Evolutionary conservation across 2,113 vertebrate genomes (phyloP), one percentile per base, ranked within the genome.

Genomic region (Diphyllodes magnificus): DNA sequence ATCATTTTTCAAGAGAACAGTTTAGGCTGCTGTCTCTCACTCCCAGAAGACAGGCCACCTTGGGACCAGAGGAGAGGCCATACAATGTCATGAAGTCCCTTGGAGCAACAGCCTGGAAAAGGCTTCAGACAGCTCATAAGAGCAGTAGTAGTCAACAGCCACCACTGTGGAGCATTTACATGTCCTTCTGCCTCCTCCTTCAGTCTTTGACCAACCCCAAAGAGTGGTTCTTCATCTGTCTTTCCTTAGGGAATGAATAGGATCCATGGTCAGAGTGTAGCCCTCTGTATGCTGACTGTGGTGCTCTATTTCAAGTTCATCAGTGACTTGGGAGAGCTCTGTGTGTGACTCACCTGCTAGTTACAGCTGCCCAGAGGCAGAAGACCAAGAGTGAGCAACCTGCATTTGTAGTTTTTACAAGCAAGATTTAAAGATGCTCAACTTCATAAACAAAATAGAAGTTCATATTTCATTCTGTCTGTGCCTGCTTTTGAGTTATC

Each of bases 361-460:
- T 82, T 61, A 66, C 40, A 61, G 42, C 60, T 81, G n/a, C 44
- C 15, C 35, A 54, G 54, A 86, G 42, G 42, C 63, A 47, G 66
- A 77, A 87, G 54, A 47, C 47, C 50, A 82, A 56, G 16, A 15
- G 17, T 25, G 39, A 82, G 42, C 57, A 77, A 47, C 7, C 12
- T 27, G 14, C 11, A 2, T 37, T 81, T 88, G 22, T 63, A 37
- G 24, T 45, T 90, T 79, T 61, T 77, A 13, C 61, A 63, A 81
- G 59, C 12, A 72, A 65, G 24, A 15, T 88, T 90, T 88, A 92
- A 91, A 76, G 57, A 22, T 83, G 27, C 42, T 83, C n/a, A 28
- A 13, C 16, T 70, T 83, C 19, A 59, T 66, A 54, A 83, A 64
- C 40, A 57, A 78, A 76, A 44, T 4, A 64, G 21, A 75, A 75